A percentile compares a stretch with the other conserved stretches of the same genome.
phyloP scores from a whole-genome alignment of 2,888 invertebrate species.

The Colletes collaris region DNA sequence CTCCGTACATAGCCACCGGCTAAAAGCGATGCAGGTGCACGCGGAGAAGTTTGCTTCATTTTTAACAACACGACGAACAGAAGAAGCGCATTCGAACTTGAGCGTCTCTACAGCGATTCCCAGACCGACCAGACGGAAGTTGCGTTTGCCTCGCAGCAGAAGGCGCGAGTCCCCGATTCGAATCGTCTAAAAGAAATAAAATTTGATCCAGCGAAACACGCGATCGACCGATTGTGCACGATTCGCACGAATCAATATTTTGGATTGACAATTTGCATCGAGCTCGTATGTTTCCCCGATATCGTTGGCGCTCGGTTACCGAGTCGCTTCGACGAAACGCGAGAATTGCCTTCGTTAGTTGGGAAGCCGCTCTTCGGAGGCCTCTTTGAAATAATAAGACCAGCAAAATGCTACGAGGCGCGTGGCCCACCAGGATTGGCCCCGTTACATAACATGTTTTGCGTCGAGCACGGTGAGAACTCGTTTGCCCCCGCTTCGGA shows the following conservation, averaged over 20 bases:
- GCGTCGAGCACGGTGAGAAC: too few relatives aligned
- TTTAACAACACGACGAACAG: slow-evolving; percentile 63
- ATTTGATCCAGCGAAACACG: too few relatives aligned
- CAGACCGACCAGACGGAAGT: neutral
- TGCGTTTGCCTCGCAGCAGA: neutral
- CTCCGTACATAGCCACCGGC: slow-evolving; percentile 36
- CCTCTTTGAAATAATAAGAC: slow-evolving; percentile 43
- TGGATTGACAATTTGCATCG: too few relatives aligned
- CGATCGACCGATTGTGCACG: too few relatives aligned
- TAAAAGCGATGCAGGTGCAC: slow-evolving; percentile 59
- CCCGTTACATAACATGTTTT: neutral
- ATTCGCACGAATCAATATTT: too few relatives aligned
- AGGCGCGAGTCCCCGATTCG: neutral
- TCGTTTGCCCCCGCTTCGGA: too few relatives aligned
- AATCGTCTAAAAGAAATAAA: too few relatives aligned
- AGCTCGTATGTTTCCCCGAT: slow-evolving; percentile 58
- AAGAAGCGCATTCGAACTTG: slow-evolving; percentile 65
- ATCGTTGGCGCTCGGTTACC: slow-evolving; percentile 43
- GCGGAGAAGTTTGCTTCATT: slow-evolving; percentile 60
- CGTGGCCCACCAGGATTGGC: neutral
- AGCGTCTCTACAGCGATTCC: slow-evolving; percentile 16
- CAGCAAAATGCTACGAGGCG: slow-evolving; percentile 7
- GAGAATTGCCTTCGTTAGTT: slow-evolving; percentile 58
- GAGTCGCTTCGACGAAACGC: slow-evolving; percentile 19
- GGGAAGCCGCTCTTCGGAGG: slow-evolving; percentile 11